phyloP scores from a whole-genome alignment of 2,888 invertebrate genomes.

The Criorhina ranunculi region DNA sequence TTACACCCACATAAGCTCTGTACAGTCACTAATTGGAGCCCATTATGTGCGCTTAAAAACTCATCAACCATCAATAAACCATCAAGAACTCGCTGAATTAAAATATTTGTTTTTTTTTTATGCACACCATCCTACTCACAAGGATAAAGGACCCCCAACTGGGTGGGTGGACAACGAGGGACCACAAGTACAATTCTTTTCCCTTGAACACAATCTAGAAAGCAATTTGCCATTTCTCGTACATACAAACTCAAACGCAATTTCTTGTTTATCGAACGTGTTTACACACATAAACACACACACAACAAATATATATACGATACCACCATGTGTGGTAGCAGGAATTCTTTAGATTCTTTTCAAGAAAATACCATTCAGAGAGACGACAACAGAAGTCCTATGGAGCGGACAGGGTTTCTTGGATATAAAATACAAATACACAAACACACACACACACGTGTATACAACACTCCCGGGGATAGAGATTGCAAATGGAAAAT shows the following conservation, averaged over 20 bases:
- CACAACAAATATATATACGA: not conserved
- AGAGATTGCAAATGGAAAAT: constrained; percentile 35
- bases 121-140: too few relatives aligned
- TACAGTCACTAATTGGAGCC: not conserved
- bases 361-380: constrained; percentile 8
- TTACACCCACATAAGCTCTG: not conserved
- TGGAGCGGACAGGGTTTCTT: constrained; percentile 15
- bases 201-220: not conserved
- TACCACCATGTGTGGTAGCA: constrained; percentile 4
- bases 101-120: not conserved
- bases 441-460: too few relatives aligned
- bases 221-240: constrained; percentile 21
- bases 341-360: constrained; percentile 18
- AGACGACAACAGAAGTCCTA: not conserved
- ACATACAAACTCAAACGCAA: constrained; percentile 3
- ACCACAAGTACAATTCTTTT: not conserved
- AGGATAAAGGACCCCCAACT: not conserved
- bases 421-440: not conserved
- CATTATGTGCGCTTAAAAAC: constrained; percentile 13
- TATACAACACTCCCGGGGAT: constrained; percentile 14
- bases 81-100: constrained; percentile 4
- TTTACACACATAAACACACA: not conserved
- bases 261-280: constrained; percentile 24
- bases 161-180: not conserved
- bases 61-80: constrained; percentile 4